Evolutionary conservation across 2,797 vertebrate genomes (phyloP).

Genomic region (Coendou prehensilis): DNA sequence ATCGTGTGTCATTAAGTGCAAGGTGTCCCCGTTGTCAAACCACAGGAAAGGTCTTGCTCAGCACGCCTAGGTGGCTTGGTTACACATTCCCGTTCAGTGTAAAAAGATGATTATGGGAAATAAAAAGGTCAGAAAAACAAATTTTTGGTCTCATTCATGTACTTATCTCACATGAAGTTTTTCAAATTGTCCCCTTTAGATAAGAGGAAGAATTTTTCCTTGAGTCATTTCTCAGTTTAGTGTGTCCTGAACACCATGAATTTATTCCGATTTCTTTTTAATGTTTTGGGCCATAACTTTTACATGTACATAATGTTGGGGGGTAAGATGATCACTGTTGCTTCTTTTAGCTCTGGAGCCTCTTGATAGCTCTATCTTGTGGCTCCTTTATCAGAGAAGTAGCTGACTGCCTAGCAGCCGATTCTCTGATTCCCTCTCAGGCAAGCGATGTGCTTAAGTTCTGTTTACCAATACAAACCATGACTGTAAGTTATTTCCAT

Average conservation of each 20-base stretch:
- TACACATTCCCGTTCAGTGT: not conserved
- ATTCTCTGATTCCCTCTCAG: slow-evolving; percentile 86
- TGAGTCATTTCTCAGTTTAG: not conserved
- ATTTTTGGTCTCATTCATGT: not conserved
- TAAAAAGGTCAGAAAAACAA: not conserved
- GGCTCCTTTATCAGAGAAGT: not conserved
- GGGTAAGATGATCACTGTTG: not conserved
- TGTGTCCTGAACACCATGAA: not conserved
- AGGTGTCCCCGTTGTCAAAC: not conserved
- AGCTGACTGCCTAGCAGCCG: not conserved
- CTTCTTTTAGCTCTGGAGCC: not conserved
- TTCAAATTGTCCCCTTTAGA: not conserved
- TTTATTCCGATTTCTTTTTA: not conserved
- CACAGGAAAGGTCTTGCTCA: not conserved
- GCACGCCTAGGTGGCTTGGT: not conserved
- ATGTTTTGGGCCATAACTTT: not conserved
- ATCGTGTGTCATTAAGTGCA: not conserved
- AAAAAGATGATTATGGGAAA: not conserved
- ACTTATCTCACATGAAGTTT: not conserved
- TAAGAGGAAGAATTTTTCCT: not conserved
- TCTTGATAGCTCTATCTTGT: not conserved
- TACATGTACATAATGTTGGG: not conserved
- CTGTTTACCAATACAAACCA: not conserved
- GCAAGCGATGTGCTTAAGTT: slow-evolving; percentile 42
- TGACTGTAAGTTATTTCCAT: not conserved